These are phyloP conservation scores for Loris lydekkerianus DNA, from an alignment of 2,797 vertebrate species.

Conservation along the genomic window DNA sequence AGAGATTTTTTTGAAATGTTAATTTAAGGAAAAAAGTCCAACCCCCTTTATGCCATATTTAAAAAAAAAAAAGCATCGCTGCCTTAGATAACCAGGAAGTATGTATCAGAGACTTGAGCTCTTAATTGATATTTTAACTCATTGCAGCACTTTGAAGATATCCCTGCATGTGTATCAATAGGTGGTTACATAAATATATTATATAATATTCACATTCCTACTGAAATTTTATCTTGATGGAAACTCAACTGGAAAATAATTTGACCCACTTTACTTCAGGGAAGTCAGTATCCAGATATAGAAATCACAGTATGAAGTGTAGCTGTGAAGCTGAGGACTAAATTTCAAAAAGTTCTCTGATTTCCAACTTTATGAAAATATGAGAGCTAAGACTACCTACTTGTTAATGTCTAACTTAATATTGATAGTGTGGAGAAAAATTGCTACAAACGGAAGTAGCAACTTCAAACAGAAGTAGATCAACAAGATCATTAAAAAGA, in stretches of 20 bases:
- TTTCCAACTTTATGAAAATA: conserved; percentile 23
- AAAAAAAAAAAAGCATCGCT: background rate
- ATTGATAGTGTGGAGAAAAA: background rate
- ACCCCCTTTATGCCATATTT: background rate
- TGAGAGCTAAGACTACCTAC: background rate
- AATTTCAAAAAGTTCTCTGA: conserved; percentile 8
- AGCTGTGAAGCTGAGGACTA: background rate
- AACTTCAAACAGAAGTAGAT: background rate
- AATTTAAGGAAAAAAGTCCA: background rate
- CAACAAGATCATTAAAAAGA: conserved; percentile 22
- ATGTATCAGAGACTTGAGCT: background rate
- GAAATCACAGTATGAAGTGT: background rate
- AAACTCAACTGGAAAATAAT: conserved; percentile 24
- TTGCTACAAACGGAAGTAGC: background rate
- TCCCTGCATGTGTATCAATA: background rate
- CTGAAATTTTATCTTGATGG: conserved; percentile 37
- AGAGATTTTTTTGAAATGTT: background rate
- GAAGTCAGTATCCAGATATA: conserved; percentile 56
- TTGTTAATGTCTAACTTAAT: background rate
- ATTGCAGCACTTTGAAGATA: background rate
- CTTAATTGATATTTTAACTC: conserved; percentile 33
- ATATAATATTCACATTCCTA: background rate
- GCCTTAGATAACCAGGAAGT: conserved; percentile 3
- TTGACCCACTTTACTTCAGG: conserved; percentile 52
- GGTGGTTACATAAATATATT: background rate